phyloP scores from a whole-genome alignment of 2,888 invertebrate species.

The Ceriagrion tenellum region DNA sequence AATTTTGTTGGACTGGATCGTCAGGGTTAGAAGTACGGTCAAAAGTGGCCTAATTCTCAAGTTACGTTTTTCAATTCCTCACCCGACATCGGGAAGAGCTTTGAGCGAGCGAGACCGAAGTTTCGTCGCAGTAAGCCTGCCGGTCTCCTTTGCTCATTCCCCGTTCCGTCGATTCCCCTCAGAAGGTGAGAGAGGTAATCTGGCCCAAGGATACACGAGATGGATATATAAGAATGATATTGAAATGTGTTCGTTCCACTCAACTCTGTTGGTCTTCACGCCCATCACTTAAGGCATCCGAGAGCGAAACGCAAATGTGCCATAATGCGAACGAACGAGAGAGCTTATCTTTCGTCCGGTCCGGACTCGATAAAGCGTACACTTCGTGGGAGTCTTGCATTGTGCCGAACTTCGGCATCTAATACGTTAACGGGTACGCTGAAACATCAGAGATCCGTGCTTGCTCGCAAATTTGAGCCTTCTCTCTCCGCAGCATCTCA shows the following conservation, averaged over 20 bases:
- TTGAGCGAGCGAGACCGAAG: not conserved
- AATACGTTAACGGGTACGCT: too few relatives aligned
- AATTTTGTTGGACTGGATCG: not conserved
- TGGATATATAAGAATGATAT: not conserved
- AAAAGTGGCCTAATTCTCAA: conserved; percentile 24
- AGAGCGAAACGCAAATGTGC: too few relatives aligned
- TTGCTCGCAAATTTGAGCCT: too few relatives aligned
- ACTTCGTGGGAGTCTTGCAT: too few relatives aligned
- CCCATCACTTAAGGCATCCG: too few relatives aligned
- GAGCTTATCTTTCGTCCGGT: too few relatives aligned
- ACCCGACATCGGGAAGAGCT: not conserved
- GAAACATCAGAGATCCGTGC: too few relatives aligned
- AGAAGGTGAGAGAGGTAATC: not conserved
- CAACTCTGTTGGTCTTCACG: too few relatives aligned
- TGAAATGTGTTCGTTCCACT: not conserved
- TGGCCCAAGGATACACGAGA: not conserved
- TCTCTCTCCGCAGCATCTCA: too few relatives aligned
- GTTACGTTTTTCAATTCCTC: not conserved
- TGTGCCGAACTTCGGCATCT: too few relatives aligned
- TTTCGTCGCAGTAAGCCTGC: not conserved
- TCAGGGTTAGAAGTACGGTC: not conserved
- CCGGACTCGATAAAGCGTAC: too few relatives aligned
- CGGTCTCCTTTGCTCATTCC: not conserved
- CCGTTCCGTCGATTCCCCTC: not conserved
- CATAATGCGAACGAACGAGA: too few relatives aligned